These are phyloP conservation scores for Mongoloraphidia duomilia DNA, from an alignment of 2,888 invertebrate genomes.

Conservation along the genomic window DNA sequence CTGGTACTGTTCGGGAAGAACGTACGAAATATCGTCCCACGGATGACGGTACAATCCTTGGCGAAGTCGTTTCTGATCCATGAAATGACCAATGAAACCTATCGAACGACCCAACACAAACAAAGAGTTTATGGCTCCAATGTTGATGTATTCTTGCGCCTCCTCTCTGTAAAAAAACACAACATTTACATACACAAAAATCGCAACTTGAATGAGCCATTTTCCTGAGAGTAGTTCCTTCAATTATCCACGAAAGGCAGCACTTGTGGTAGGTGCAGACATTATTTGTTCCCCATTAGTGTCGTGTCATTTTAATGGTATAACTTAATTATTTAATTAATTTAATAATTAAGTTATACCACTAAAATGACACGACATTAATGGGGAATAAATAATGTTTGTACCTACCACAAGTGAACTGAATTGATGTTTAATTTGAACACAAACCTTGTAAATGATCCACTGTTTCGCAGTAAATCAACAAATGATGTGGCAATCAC, in stretches of 20 bases:
- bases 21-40: conserved; percentile 96
- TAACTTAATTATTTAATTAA: too few species aligned
- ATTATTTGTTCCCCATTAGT: too few species aligned
- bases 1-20: conserved; percentile 57
- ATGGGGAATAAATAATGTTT: background rate
- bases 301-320: too few species aligned
- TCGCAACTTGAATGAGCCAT: too few species aligned
- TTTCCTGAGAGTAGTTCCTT: too few species aligned
- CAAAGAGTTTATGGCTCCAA: conserved; percentile 94
- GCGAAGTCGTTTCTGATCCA: conserved; percentile 97
- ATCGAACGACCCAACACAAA: conserved; percentile 97
- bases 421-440: background rate
- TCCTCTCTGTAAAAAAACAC: conserved; percentile 55
- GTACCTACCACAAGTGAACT: background rate
- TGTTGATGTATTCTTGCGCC: conserved; percentile 92
- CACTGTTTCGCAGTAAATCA: conserved; percentile 86
- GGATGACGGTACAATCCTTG: conserved; percentile 99
- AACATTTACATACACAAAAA: conserved; percentile 1
- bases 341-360: too few species aligned
- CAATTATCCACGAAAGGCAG: too few species aligned
- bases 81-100: conserved; percentile 95
- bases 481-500: conserved; percentile 96
- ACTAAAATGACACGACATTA: too few species aligned
- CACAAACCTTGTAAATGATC: conserved; percentile 76
- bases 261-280: too few species aligned